phyloP scores from a whole-genome alignment of 2,888 invertebrate species.

The Diadegma fenestrale region DNA sequence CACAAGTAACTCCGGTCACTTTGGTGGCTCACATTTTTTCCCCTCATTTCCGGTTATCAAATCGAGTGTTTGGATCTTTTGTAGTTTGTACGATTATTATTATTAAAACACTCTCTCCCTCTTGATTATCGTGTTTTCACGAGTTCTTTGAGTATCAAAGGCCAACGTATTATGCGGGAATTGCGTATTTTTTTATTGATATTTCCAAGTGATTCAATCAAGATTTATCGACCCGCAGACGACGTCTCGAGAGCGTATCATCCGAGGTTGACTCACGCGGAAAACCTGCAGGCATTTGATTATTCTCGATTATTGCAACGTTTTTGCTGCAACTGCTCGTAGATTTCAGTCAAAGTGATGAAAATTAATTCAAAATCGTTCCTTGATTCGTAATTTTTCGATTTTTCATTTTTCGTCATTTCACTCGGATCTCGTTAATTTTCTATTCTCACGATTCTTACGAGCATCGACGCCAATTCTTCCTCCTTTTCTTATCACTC shows the following conservation, averaged over 20 bases:
- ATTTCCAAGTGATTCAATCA: background rate
- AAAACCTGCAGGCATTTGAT: constrained; percentile 8
- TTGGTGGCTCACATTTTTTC: constrained; percentile 46
- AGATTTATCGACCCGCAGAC: constrained; percentile 8
- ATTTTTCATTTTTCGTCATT: constrained; percentile 2
- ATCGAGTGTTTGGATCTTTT: background rate
- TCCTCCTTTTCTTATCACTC: constrained; percentile 12
- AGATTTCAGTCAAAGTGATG: background rate
- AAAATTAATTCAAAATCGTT: background rate
- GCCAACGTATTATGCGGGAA: background rate
- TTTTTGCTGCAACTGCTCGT: background rate
- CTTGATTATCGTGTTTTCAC: background rate
- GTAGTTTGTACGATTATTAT: background rate
- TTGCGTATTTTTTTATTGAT: background rate
- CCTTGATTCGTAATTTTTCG: background rate
- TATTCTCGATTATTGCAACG: background rate
- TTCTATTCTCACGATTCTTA: background rate
- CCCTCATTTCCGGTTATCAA: constrained; percentile 59
- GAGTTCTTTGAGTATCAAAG: background rate
- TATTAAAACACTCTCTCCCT: background rate
- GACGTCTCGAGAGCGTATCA: background rate
- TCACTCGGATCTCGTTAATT: background rate
- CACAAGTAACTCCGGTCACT: constrained; percentile 66
- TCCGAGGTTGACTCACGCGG: constrained; percentile 16
- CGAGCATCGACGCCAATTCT: constrained; percentile 1